Conservation (phyloP, 2,888 invertebrate genomes). For the Sphaeridia pumilis region DNA sequence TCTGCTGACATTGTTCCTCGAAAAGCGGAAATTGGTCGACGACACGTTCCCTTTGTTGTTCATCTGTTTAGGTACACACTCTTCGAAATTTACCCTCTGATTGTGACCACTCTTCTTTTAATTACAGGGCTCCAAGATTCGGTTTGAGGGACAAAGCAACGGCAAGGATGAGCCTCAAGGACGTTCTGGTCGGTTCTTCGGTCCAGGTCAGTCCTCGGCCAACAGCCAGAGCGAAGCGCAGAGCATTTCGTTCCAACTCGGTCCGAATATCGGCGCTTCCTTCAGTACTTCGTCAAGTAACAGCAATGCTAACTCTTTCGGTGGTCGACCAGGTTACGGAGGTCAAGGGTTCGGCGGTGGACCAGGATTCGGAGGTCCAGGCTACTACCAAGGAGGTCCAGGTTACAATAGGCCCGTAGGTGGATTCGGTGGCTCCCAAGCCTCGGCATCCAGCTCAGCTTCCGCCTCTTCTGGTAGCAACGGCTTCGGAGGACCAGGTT, state of each 20-base stretch:
- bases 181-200: conserved; percentile 15
- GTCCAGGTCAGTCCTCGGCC: conserved; percentile 4
- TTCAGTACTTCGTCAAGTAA: conserved; percentile 11
- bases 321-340: conserved; percentile 2
- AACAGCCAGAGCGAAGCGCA: conserved; percentile 13
- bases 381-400: conserved; percentile 3
- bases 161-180: too few species aligned
- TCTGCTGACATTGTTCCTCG: too few species aligned
- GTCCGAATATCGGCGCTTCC: conserved; percentile 17
- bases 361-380: conserved; percentile 4
- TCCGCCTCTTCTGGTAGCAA: conserved; percentile 1
- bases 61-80: too few species aligned
- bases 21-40: too few species aligned
- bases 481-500: background rate
- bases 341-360: background rate
- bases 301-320: conserved; percentile 1
- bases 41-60: too few species aligned
- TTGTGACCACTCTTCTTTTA: too few species aligned
- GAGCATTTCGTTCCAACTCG: conserved; percentile 14
- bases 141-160: too few species aligned
- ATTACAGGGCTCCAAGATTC: too few species aligned
- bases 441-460: conserved; percentile 2
- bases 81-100: too few species aligned
- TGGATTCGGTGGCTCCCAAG: conserved; percentile 5
- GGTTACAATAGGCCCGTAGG: conserved; percentile 7